These are phyloP conservation scores for Disparrhopalites patrizii DNA, from an alignment of 2,888 invertebrate genomes.

Conservation along the genomic window DNA sequence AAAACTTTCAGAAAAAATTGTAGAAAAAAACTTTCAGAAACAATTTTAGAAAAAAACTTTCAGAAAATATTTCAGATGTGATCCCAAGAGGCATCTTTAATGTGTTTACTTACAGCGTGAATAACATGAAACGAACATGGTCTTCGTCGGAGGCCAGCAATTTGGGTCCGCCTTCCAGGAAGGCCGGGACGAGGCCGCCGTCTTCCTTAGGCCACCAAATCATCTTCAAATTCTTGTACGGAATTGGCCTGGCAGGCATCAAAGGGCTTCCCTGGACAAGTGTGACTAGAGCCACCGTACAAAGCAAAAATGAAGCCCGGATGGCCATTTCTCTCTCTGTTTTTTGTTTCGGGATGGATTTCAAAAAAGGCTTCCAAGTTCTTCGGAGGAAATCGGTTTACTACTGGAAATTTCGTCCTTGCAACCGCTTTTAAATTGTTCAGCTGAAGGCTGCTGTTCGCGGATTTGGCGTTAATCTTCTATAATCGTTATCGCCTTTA, in stretches of 20 bases:
- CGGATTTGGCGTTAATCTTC: no score
- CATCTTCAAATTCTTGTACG: constrained; percentile 13
- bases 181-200: constrained; percentile 37
- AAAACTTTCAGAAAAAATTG: no score
- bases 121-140: constrained; percentile 42
- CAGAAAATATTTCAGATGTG: no score
- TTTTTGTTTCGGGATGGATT: not conserved
- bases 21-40: no score
- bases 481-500: no score
- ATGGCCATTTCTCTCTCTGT: constrained; percentile 15
- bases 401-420: no score
- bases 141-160: constrained; percentile 31
- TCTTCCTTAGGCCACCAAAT: constrained; percentile 41
- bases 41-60: no score
- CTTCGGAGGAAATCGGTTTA: no score
- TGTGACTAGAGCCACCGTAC: not conserved
- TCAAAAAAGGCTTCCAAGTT: no score
- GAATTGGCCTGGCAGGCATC: not conserved
- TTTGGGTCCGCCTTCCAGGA: constrained; percentile 33
- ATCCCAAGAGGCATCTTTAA: no score
- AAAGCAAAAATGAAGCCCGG: constrained; percentile 19
- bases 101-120: constrained; percentile 37
- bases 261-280: not conserved
- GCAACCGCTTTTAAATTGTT: no score
- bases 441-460: no score